A percentile compares a stretch with the other conserved stretches of the same genome.
Conservation (phyloP, 1,140 invertebrate genomes). For the Glossosoma conforme region DNA sequence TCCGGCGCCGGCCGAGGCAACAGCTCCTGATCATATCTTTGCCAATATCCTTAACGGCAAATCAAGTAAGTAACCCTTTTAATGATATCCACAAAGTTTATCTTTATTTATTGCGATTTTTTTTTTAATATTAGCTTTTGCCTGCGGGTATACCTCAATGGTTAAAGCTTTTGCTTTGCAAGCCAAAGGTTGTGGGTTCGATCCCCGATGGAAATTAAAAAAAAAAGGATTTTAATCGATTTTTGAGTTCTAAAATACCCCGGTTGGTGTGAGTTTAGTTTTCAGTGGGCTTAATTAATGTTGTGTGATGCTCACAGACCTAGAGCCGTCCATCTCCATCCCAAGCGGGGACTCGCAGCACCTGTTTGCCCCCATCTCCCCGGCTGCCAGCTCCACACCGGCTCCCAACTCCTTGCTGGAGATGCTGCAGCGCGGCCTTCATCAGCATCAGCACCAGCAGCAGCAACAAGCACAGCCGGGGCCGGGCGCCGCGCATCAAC, state of each 20-base stretch:
- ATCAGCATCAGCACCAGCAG: conserved; percentile 14
- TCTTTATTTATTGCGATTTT: no score
- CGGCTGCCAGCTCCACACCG: conserved; percentile 42
- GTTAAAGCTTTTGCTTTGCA: no score
- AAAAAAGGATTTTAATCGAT: no score
- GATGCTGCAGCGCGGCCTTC: conserved; percentile 52
- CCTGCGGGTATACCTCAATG: no score
- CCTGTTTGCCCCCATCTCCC: conserved; percentile 60
- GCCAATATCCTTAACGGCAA: conserved; percentile 54
- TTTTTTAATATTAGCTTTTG: no score
- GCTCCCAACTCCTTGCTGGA: conserved; percentile 45
- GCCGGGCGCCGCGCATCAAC: conserved; percentile 9
- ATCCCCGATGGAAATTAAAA: no score
- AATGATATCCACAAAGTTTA: no score
- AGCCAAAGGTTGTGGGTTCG: no score
- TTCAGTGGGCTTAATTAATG: no score
- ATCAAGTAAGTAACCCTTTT: not conserved
- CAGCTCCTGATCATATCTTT: conserved; percentile 37
- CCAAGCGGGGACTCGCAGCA: conserved; percentile 48
- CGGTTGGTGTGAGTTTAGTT: no score
- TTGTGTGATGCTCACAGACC: conserved; percentile 20
- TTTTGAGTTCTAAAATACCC: no score
- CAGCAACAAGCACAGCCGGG: not conserved
- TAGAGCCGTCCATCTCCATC: conserved; percentile 49
- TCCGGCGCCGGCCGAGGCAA: conserved; percentile 31